A percentile compares a stretch with the other conserved stretches of the same genome.
phyloP scores from a whole-genome alignment of 2,113 vertebrate species.

The Corythaeola cristata region DNA sequence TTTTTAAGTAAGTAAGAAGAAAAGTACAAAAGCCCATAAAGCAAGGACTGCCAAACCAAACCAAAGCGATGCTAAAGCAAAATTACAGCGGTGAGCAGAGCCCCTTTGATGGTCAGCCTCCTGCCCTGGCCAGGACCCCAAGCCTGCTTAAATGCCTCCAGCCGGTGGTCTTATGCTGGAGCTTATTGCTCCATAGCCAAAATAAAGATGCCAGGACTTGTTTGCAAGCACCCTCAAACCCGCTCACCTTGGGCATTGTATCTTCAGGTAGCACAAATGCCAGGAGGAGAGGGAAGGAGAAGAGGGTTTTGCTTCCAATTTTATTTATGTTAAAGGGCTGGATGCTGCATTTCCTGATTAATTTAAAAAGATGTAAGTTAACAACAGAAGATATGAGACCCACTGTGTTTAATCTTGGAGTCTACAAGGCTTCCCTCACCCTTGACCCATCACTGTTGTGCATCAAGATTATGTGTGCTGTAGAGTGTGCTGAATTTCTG shows the following conservation, averaged over 20 bases:
- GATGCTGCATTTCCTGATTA: neutral
- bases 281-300: neutral
- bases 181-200: neutral
- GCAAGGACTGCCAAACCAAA: neutral
- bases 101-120: neutral
- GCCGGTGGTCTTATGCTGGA: neutral
- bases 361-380: neutral
- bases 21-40: neutral
- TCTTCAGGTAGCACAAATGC: neutral
- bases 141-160: neutral
- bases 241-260: neutral
- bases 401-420: neutral
- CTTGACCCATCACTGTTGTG: neutral
- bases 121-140: neutral
- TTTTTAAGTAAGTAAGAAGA: neutral
- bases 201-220: neutral
- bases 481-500: slow-evolving; percentile 16
- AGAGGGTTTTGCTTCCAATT: neutral
- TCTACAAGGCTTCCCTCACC: neutral
- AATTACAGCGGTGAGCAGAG: neutral
- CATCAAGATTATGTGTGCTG: neutral
- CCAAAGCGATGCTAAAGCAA: neutral
- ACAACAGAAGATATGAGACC: neutral
- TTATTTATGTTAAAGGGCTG: neutral
- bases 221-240: neutral